Percentiles rank a stretch among this genome's conserved stretches.
phyloP scores from a whole-genome alignment of 1,140 invertebrate species.

The Cotesia vestalis region DNA sequence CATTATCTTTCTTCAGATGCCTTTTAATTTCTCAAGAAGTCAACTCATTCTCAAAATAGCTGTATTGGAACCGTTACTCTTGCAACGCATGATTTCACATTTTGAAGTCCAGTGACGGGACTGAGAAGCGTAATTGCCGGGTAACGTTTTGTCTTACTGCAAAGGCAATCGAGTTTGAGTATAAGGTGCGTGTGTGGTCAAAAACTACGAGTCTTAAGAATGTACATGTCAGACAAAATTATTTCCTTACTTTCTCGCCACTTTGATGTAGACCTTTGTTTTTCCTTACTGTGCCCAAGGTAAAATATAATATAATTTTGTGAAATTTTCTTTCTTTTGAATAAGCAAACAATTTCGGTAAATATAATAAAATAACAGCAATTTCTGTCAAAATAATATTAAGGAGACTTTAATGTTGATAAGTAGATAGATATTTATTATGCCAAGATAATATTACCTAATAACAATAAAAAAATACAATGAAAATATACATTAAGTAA shows the following conservation, averaged over 20 bases:
- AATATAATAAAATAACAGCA: too few relatives aligned
- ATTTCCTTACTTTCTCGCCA: constrained; percentile 33
- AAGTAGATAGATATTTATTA: too few relatives aligned
- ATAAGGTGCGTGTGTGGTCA: constrained; percentile 29
- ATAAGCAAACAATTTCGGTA: too few relatives aligned
- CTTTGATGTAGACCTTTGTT: constrained; percentile 26
- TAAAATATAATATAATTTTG: too few relatives aligned
- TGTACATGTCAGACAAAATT: constrained; percentile 33
- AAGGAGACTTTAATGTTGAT: too few relatives aligned
- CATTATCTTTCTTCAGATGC: neutral
- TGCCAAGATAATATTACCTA: too few relatives aligned
- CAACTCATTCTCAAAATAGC: neutral
- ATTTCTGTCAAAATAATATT: too few relatives aligned
- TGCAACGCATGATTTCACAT: constrained; percentile 36
- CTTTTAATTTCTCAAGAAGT: neutral
- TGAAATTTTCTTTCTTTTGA: too few relatives aligned
- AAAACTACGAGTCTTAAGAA: constrained; percentile 20
- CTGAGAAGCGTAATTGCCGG: constrained; percentile 33
- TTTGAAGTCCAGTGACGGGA: constrained; percentile 21
- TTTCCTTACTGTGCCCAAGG: too few relatives aligned
- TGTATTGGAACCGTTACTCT: constrained; percentile 19
- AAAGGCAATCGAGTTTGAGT: neutral
- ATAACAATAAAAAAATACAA: too few relatives aligned
- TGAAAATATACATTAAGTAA: too few relatives aligned
- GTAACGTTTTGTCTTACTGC: constrained; percentile 33